Evolutionary conservation across 2,888 invertebrate species (phyloP), one percentile per base, ranked within the genome.

Genomic region (Brachypalpus laphriformis): DNA sequence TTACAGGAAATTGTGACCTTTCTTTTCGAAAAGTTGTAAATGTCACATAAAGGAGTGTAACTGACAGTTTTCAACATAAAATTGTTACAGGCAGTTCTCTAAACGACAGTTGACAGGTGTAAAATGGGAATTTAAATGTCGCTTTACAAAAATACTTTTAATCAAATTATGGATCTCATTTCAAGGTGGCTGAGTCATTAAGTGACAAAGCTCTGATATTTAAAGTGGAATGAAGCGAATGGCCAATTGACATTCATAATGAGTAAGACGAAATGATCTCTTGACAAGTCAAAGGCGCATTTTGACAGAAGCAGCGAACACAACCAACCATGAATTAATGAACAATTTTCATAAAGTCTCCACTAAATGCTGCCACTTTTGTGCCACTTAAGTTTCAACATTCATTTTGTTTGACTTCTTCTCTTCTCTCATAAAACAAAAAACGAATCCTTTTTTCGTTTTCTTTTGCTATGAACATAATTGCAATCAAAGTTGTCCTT

Each of bases 401-500:
- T 37, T 31, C 34, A 45, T 68, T 49, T 28, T 49, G 8, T 45
- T 47, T 54, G 16, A 9, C 8, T 22, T 14, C 6, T 49, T 31
- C 59, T 20, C 31, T 6, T 22, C 34, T 51, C 7, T 37, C 16
- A 9, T 18, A 51, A 37, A 37, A 51, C 18, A 65, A 20, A n/a
- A 22, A 37, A 22, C 5, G 14, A 66, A 16, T 25, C 16, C 70
- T 59, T 25, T 56, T 70, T 70, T 70, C 56, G 14, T 16, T 31
- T 51, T 28, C 37, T 25, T 22, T 71, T 56, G 63, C n/a, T 71
- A 65, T 47, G 42, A 78, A 66, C 37, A 78, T 47, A 78, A 74
- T 63, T 63, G 78, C 82, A 77, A 76, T 66, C 77, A 77, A 66
- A 54, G 56, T 65, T 37, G 83, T 74, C 74, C 63, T 83, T 74